Evolutionary conservation across 2,113 vertebrate species (phyloP).

Genomic region (Monopterus albus): DNA sequence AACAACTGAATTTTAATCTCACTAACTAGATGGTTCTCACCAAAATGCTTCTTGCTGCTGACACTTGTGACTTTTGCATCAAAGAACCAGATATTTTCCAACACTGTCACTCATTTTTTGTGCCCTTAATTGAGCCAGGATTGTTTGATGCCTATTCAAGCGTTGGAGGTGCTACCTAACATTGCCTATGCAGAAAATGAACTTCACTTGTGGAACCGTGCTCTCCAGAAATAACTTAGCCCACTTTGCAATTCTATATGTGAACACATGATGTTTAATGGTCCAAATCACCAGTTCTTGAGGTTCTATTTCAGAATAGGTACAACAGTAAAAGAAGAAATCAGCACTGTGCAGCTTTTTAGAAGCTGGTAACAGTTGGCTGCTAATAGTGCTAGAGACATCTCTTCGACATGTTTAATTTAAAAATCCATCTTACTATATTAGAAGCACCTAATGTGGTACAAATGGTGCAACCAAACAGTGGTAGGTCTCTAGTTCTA

Average conservation of each 20-base stretch:
- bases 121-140: background rate
- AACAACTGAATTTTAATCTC: too few species aligned
- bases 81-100: background rate
- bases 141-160: background rate
- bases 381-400: too few species aligned
- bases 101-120: background rate
- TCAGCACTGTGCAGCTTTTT: too few species aligned
- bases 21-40: too few species aligned
- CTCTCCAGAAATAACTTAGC: background rate
- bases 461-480: slow-evolving; percentile 39
- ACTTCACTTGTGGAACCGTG: background rate
- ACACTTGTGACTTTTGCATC: background rate
- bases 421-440: background rate
- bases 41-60: too few species aligned
- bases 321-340: too few species aligned
- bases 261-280: background rate
- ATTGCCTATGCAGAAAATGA: background rate
- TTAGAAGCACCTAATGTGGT: too few species aligned
- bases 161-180: background rate
- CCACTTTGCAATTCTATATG: background rate
- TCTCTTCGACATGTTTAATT: too few species aligned
- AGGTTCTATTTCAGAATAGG: background rate
- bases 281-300: background rate
- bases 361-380: too few species aligned
- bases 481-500: slow-evolving; percentile 26